Base-by-base conservation (phyloP, 2,113 vertebrate genomes). In the Notarius quadriscutis region DNA sequence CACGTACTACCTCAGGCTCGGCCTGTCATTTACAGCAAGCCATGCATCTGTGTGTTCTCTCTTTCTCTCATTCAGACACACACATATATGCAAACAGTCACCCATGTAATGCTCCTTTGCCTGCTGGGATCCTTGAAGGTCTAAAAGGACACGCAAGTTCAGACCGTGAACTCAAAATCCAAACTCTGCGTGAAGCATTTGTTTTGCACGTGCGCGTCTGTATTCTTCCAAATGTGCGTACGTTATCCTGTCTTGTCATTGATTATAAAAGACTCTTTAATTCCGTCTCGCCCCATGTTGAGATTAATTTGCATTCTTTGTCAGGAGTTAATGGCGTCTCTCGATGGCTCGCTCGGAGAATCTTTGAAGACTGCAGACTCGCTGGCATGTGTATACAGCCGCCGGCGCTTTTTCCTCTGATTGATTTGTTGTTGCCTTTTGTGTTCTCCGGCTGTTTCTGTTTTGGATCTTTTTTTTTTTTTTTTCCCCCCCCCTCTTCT, bases 301-400 rank as follows among this genome's bases (percentile, higher is more conserved):
- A 96, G 97, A 98, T 99, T 98, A 97, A 98, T 99, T 99, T 99
- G 97, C 97, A 97, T 98, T 99, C 97, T 98, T 98, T 99, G 97
- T 98, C 97, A 97, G 97, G 97, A 99, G 97, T 98, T 99, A 99
- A 99, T 99, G 97, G 97, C 98, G 97, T 98, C 98, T 93, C 93
- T 93, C 90, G 90, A 96, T 96, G 96, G 97, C 96, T 97, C 94
- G 94, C 97, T 97, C 96, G 96, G 96, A 98, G 95, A 99, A 97
- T 98, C 97, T 98, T 98, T 97, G 97, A 99, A 98, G 97, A 99
- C 97, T 96, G 96, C 95, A 96, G 97, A 97, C 96, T 97, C 96
- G 97, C 98, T 97, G 96, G 96, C 96, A 97, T 98, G 97, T 97
- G 97, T 97, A 97, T 97, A 97, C 97, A 98, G 97, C 97, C 97